Percentiles rank a stretch among this genome's conserved stretches.
Conservation (phyloP, 53 echinoderm and acorn worm species). For the Temnopleurus reevesii region DNA sequence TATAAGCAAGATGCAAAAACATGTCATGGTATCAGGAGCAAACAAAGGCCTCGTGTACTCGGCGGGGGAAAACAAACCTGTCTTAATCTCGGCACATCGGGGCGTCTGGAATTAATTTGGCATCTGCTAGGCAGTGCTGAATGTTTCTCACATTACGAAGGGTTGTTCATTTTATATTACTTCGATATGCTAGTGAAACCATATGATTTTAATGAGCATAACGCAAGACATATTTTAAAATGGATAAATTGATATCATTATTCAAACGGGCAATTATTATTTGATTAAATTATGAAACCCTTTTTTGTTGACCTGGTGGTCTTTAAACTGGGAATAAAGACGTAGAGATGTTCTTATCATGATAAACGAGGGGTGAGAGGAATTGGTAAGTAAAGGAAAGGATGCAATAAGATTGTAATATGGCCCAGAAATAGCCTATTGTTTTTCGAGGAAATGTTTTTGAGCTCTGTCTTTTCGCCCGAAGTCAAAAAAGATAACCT, state of each 20-base stretch:
- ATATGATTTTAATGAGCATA: not conserved
- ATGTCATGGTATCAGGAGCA: too few relatives aligned
- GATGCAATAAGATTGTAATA: slow-evolving; percentile 20
- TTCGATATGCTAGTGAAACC: not conserved
- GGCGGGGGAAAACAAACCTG: too few relatives aligned
- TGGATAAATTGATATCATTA: not conserved
- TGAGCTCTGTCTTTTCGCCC: not conserved
- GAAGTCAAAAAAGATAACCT: too few relatives aligned
- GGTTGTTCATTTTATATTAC: not conserved
- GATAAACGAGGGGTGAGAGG: not conserved
- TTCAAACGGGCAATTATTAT: not conserved
- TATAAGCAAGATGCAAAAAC: not conserved
- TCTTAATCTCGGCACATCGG: not conserved
- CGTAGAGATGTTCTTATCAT: slow-evolving; percentile 1
- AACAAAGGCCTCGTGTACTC: not conserved
- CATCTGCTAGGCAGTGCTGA: not conserved
- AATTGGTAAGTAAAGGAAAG: not conserved
- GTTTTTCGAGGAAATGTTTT: slow-evolving; percentile 51
- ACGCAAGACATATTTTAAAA: too few relatives aligned
- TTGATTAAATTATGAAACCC: not conserved
- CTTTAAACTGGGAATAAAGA: not conserved
- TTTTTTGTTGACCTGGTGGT: not conserved
- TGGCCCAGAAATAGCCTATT: slow-evolving; percentile 23
- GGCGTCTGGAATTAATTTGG: not conserved
- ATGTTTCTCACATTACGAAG: not conserved